Percentiles rank a stretch among this genome's conserved stretches.
phyloP scores from a whole-genome alignment of 2,797 vertebrate species.

The Amblyraja radiata region DNA sequence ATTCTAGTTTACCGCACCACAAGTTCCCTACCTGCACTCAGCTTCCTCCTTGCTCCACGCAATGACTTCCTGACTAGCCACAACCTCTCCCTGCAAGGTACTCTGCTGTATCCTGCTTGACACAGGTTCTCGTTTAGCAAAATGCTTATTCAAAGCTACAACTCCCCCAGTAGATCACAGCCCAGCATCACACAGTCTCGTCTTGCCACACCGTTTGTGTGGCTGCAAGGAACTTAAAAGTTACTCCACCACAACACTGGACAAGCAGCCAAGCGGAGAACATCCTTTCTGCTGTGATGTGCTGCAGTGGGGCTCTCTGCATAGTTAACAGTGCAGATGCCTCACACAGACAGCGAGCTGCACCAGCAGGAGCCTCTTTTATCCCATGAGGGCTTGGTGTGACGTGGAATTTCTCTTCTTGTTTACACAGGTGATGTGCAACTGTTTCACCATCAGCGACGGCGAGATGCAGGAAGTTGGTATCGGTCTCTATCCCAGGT shows the following conservation, averaged over 20 bases:
- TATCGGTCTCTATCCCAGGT: conserved; percentile 94
- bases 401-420: conserved; percentile 47
- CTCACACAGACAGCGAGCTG: neutral
- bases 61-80: neutral
- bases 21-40: too few relatives aligned
- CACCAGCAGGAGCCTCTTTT: neutral
- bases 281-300: neutral
- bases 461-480: conserved; percentile 86
- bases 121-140: neutral
- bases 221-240: neutral
- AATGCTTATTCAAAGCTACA: neutral
- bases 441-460: conserved; percentile 92
- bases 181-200: neutral
- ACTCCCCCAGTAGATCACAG: too few relatives aligned
- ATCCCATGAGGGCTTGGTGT: neutral
- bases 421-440: conserved; percentile 81
- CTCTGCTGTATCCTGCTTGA: neutral
- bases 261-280: neutral
- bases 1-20: too few relatives aligned
- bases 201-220: neutral
- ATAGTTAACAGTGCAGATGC: neutral
- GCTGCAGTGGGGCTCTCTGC: neutral
- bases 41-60: neutral
- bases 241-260: neutral
- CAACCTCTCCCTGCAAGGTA: neutral